Conservation (phyloP, 64 coral and sea anemone genomes). For the Porites australiensis region DNA sequence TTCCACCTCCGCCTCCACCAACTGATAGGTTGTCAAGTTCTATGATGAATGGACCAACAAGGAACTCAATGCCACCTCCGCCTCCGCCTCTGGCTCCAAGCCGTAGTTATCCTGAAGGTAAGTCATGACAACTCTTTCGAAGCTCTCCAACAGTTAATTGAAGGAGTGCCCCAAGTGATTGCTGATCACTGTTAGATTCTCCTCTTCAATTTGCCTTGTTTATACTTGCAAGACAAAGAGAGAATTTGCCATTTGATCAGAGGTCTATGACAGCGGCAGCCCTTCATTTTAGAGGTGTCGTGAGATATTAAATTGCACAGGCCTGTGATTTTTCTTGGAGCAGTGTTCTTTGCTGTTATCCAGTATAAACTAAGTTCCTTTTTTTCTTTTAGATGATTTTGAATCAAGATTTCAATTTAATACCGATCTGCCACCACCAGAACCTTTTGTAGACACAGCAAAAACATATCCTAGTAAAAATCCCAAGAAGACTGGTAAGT, state of each 20-base stretch:
- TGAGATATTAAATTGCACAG: too few species aligned
- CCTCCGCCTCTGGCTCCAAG: constrained; percentile 1
- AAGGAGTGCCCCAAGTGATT: too few species aligned
- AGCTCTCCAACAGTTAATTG: too few species aligned
- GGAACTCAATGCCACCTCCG: constrained; percentile 51
- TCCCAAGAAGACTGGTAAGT: constrained; percentile 54
- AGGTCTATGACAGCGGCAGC: too few species aligned
- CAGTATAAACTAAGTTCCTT: not conserved
- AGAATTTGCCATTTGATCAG: too few species aligned
- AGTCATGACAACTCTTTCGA: too few species aligned
- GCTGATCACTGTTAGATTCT: too few species aligned
- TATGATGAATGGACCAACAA: constrained; percentile 41
- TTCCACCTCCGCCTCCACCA: constrained; percentile 39
- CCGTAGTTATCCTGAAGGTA: too few species aligned
- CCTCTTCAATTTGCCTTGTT: too few species aligned
- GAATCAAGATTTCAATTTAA: constrained; percentile 83
- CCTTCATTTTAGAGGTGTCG: too few species aligned
- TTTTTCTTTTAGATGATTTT: constrained; percentile 74
- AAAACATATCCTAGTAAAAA: constrained; percentile 91
- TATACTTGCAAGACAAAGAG: too few species aligned
- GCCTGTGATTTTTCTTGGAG: too few species aligned
- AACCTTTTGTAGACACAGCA: constrained; percentile 74
- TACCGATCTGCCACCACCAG: constrained; percentile 74
- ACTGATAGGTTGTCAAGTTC: not conserved
- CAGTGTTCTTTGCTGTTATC: not conserved